Base-by-base conservation (phyloP, 2,797 vertebrate genomes). In the Oreonectes daqikongensis region DNA sequence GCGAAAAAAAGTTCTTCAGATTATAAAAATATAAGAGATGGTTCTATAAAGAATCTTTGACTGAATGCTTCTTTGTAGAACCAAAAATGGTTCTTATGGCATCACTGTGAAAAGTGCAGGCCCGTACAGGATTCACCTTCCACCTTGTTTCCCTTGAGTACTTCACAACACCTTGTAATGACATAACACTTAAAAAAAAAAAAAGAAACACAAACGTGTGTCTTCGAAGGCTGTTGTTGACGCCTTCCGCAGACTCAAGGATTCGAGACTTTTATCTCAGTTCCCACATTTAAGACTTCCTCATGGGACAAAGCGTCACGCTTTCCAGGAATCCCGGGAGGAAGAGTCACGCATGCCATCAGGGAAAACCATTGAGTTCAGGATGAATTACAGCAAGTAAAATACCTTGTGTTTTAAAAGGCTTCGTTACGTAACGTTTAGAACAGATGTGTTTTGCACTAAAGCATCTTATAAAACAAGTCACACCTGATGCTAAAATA, bases 261-360 rank as follows among this genome's bases (percentile, higher is more conserved):
- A 15, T 61, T 61, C 2, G 0, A 57, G 63, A 70, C 60, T 55
- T 75, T 59, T 44, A n/a, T 30, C 52, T 35, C 5, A 0, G 8
- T 80, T 70, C 52, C 74, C 46, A 68, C 64, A 69, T 63, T 42
- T 35, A 52, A 70, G 5, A 38, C 53, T 77, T 77, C 63, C 69
- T 72, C 53, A 24, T 14, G 44, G 40, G 57, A 66, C 73, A 80
- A 35, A 32, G 26, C 22, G 15, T 6, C 38, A 68, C 10, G 6
- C 40, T 74, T 68, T 50, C 72, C 63, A 69, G 26, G 63, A 80
- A 77, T 77, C 42, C 66, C 75, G 50, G 35, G 55, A 68, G 74
- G 26, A 59, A 32, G 0, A 40, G 63, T 65, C 40, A 14, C 20
- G 1, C 40, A 69, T 40, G 30, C 30, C 75, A 69, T 77, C 42